These are phyloP conservation scores for Catalaphyllia jardinei DNA, from an alignment of 64 coral and sea anemone genomes.

Conservation along the genomic window DNA sequence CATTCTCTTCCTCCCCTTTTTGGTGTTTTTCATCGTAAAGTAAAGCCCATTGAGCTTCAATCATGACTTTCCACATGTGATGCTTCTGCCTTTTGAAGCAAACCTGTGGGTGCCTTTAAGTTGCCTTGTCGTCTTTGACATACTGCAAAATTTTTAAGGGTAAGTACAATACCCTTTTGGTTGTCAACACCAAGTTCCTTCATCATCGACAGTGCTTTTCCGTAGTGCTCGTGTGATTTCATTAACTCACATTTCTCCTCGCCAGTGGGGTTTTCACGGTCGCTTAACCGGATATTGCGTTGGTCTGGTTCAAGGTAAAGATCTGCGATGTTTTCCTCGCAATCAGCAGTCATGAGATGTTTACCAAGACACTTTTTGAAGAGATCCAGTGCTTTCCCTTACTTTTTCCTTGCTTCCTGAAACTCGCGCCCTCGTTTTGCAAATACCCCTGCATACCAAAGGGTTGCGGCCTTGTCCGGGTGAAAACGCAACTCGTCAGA, in stretches of 20 bases:
- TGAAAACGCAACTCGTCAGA: not conserved
- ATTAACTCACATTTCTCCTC: not conserved
- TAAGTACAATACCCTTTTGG: not conserved
- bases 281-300: not conserved
- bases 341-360: conserved; percentile 27
- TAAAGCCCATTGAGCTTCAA: conserved; percentile 10
- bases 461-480: conserved; percentile 3
- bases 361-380: not conserved
- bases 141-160: conserved; percentile 18
- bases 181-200: not conserved
- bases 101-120: not conserved
- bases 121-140: not conserved
- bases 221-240: conserved; percentile 1
- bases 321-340: conserved; percentile 29
- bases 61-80: conserved; percentile 21
- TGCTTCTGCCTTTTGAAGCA: not conserved
- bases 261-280: not conserved
- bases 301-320: not conserved
- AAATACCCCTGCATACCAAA: not conserved
- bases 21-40: conserved; percentile 5
- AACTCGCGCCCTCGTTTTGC: not conserved
- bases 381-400: conserved; percentile 15
- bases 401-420: conserved; percentile 8
- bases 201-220: conserved; percentile 12
- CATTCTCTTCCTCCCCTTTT: not conserved